Percentiles rank a stretch among this genome's conserved stretches.
Evolutionary conservation across 2,113 vertebrate genomes (phyloP).

Genomic region (Ramphastos sulfuratus): DNA sequence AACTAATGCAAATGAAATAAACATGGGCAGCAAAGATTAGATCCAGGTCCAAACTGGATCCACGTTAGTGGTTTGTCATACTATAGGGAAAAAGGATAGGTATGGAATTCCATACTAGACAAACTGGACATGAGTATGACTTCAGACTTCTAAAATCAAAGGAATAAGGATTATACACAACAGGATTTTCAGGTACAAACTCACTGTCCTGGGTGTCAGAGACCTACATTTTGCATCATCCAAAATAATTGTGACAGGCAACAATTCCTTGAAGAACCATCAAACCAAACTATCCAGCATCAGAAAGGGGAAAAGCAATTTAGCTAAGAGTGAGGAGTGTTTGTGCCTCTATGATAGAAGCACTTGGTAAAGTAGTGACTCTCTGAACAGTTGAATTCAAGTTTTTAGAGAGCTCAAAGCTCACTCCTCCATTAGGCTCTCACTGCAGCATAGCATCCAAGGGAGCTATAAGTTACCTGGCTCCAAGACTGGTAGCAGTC

Average conservation of each 20-base stretch:
- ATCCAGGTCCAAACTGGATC: background rate
- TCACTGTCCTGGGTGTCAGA: background rate
- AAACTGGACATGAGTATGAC: background rate
- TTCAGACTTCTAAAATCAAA: background rate
- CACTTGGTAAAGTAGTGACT: conserved; percentile 7
- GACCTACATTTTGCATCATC: background rate
- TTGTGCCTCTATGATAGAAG: background rate
- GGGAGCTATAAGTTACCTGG: conserved; percentile 3
- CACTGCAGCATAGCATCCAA: background rate
- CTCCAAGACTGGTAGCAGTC: conserved; percentile 37
- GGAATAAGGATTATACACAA: background rate
- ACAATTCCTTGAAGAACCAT: background rate
- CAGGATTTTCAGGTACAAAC: background rate
- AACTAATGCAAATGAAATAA: background rate
- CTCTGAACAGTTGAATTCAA: conserved; percentile 56
- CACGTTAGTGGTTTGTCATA: background rate
- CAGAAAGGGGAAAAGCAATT: conserved; percentile 14
- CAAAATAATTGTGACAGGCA: background rate
- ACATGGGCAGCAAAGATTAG: background rate
- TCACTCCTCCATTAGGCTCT: background rate
- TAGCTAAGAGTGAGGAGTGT: background rate
- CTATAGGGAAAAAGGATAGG: background rate
- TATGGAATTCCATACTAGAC: background rate
- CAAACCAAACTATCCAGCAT: background rate
- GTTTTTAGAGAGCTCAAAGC: conserved; percentile 43